These are phyloP conservation scores for Odontomyia ornata DNA, from an alignment of 2,888 invertebrate genomes.

Conservation along the genomic window DNA sequence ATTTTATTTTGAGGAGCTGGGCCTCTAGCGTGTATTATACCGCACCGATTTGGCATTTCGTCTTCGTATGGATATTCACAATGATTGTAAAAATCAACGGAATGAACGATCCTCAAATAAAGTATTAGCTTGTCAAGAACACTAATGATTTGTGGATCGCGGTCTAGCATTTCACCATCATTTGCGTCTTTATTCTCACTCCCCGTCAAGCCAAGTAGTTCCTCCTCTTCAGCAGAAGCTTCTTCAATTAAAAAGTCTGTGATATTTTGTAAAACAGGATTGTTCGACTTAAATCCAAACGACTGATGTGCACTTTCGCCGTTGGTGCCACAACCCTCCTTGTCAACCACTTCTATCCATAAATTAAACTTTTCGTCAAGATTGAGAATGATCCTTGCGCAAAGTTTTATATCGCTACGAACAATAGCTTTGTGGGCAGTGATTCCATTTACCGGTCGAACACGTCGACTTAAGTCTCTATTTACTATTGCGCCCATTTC, in stretches of 20 bases:
- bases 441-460: slow-evolving; percentile 90
- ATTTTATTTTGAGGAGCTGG: slow-evolving; percentile 85
- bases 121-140: slow-evolving; percentile 84
- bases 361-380: slow-evolving; percentile 85
- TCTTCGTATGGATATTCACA: slow-evolving; percentile 99
- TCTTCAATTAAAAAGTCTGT: slow-evolving; percentile 98
- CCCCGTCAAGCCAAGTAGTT: slow-evolving; percentile 76
- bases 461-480: slow-evolving; percentile 92
- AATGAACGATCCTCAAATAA: slow-evolving; percentile 96
- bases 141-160: slow-evolving; percentile 75
- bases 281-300: slow-evolving; percentile 81
- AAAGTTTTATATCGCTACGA: slow-evolving; percentile 89
- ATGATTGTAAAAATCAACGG: slow-evolving; percentile 98
- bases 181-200: slow-evolving; percentile 64
- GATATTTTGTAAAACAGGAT: slow-evolving; percentile 95
- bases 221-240: slow-evolving; percentile 98
- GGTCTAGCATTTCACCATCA: slow-evolving; percentile 70
- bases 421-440: slow-evolving; percentile 89
- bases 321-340: slow-evolving; percentile 48
- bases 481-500: slow-evolving; percentile 86
- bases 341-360: slow-evolving; percentile 67
- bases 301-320: slow-evolving; percentile 50
- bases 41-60: slow-evolving; percentile 99
- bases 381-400: slow-evolving; percentile 90
- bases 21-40: slow-evolving; percentile 97